Base-by-base conservation (phyloP, 2,113 vertebrate genomes). In the Sialia sialis region DNA sequence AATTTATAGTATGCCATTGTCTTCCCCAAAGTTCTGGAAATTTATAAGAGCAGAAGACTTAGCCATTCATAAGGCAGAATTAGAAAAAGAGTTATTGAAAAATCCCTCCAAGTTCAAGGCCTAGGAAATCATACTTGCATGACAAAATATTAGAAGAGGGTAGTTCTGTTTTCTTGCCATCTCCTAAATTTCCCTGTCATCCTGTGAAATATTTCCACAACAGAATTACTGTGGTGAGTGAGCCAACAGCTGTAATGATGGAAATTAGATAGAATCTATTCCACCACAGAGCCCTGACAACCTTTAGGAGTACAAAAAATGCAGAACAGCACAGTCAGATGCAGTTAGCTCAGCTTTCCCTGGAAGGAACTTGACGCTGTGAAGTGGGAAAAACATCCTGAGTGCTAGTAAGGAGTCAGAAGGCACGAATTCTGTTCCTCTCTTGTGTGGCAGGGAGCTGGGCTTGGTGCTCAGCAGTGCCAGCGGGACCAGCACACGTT, bases 401-500 rank as follows among this genome's bases (percentile, higher is more conserved):
- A 59, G 29, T n/a, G 11, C 29, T 26, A 15, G 36, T 10, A 39
- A 43, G 17, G 36, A 84, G 23, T 10, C 44, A 67, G 72, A 59
- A 87, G 64, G 32, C 32, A 59, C 6, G 3, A 51, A 76, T 29
- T 84, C 73, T 8, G 4, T 29, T 32, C 9, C 19, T 87, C 15
- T 6, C 6, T 89, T 9, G 2, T 20, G 38, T 2, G n/a, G 22
- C 59, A 54, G n/a, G 44, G 54, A 51, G 27, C 44, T 43, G 4
- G 8, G 7, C 36, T 48, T 30, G 75, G 44, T 36, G 48, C 34
- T 39, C 56, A 51, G 23, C 26, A 46, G 26, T 4, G 30, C 9
- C 36, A 39, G 23, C 6, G 1, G 15, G 25, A 60, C 15, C 41
- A 8, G 43, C 48, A n/a, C 49, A 38, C 0, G 0, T 32, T 29